Conservation (phyloP, 37 sponge, comb jelly and placozoan species). For the Crambe crambe region DNA sequence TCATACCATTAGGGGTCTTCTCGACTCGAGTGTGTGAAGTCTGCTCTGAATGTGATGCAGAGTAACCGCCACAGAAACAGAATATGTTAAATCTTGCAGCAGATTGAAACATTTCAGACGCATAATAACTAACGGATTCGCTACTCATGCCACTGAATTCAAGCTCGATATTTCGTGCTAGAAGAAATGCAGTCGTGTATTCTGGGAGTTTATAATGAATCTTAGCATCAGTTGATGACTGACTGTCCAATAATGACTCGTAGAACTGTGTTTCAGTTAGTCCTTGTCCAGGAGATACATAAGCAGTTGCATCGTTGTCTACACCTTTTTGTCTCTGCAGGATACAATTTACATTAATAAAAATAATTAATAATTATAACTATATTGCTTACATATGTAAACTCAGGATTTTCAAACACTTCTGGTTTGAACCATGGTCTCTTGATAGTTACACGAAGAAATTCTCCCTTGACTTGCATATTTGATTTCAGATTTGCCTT, state of each 20-base stretch:
- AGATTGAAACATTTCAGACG: neutral
- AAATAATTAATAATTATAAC: too few relatives aligned
- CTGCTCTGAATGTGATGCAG: neutral
- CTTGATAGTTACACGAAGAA: conserved; percentile 54
- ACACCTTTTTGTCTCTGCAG: too few relatives aligned
- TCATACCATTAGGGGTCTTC: conserved; percentile 28
- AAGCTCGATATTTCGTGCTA: conserved; percentile 28
- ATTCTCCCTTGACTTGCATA: conserved; percentile 27
- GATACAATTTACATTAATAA: too few relatives aligned
- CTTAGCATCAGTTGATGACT: too few relatives aligned
- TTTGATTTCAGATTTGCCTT: neutral
- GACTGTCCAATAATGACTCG: neutral
- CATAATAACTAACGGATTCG: neutral
- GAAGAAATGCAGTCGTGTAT: conserved; percentile 28
- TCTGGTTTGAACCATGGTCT: conserved; percentile 68
- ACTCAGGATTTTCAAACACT: conserved; percentile 21
- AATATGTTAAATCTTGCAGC: neutral
- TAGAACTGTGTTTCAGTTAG: neutral
- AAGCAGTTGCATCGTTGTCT: too few relatives aligned
- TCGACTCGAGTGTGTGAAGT: neutral
- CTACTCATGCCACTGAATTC: conserved; percentile 28
- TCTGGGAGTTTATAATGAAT: conserved; percentile 48
- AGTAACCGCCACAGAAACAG: neutral
- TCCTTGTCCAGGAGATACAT: conserved; percentile 14
- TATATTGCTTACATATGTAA: conserved; percentile 31